Conservation (phyloP, 2,113 vertebrate species). For the Tragelaphus scriptus region DNA sequence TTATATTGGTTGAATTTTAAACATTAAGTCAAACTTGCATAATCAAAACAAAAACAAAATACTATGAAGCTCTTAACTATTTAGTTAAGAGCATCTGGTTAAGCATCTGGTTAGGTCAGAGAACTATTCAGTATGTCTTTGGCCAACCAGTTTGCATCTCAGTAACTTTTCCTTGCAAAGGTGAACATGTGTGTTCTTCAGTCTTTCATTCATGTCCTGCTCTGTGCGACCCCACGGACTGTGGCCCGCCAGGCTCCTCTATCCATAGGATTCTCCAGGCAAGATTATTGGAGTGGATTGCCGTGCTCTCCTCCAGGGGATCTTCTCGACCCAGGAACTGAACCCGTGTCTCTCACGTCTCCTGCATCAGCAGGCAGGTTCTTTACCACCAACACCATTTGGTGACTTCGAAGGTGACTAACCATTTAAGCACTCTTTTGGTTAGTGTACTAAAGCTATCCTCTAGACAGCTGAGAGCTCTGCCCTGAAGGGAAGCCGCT, state of each 20-base stretch:
- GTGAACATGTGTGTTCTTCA: not conserved
- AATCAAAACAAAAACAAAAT: not conserved
- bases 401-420: not conserved
- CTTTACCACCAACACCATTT: not conserved
- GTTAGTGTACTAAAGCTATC: not conserved
- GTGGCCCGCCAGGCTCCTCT: not conserved
- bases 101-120: not conserved
- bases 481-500: not conserved
- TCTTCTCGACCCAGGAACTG: not conserved
- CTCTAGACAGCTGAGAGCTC: not conserved
- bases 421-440: not conserved
- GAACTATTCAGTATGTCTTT: not conserved
- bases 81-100: not conserved
- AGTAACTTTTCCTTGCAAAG: not conserved
- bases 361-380: not conserved
- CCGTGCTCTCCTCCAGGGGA: not conserved
- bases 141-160: not conserved
- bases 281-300: not conserved
- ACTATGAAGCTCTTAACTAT: too few relatives aligned
- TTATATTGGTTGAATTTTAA: not conserved
- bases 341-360: not conserved
- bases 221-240: not conserved
- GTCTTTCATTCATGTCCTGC: rapidly evolving
- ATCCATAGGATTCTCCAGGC: not conserved
- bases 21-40: not conserved